phyloP scores from a whole-genome alignment of 2,888 invertebrate species.

The Salpingus planirostris region DNA sequence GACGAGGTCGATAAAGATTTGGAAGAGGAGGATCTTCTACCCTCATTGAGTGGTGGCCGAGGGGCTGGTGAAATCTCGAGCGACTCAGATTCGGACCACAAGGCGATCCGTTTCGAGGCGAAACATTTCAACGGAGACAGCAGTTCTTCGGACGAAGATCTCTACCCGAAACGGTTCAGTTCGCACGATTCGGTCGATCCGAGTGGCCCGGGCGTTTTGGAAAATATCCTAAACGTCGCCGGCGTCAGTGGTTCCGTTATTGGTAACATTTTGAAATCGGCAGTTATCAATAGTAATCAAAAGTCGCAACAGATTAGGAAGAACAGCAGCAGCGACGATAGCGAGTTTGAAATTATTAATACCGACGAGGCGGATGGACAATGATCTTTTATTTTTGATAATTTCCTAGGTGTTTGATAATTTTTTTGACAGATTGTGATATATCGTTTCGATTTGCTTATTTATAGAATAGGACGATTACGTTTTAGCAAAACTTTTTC shows the following conservation, averaged over 20 bases:
- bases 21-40: constrained; percentile 36
- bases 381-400: constrained; percentile 15
- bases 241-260: constrained; percentile 12
- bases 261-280: constrained; percentile 17
- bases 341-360: constrained; percentile 38
- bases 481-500: no score
- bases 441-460: constrained; percentile 9
- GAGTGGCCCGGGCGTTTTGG: constrained; percentile 3
- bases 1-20: constrained; percentile 34
- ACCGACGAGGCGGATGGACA: constrained; percentile 24
- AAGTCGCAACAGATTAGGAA: constrained; percentile 12
- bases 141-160: constrained; percentile 35
- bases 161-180: constrained; percentile 32
- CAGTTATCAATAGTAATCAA: constrained; percentile 11
- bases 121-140: constrained; percentile 39
- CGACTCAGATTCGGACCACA: constrained; percentile 35
- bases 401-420: no score
- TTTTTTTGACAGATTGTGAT: constrained; percentile 15
- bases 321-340: constrained; percentile 30
- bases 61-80: constrained; percentile 31
- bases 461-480: no score
- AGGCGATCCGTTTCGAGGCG: constrained; percentile 37
- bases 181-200: constrained; percentile 16
- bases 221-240: constrained; percentile 7
- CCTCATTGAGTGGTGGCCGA: no score